These are phyloP conservation scores for Candoia aspera DNA, from an alignment of 2,113 vertebrate genomes.

Conservation along the genomic window DNA sequence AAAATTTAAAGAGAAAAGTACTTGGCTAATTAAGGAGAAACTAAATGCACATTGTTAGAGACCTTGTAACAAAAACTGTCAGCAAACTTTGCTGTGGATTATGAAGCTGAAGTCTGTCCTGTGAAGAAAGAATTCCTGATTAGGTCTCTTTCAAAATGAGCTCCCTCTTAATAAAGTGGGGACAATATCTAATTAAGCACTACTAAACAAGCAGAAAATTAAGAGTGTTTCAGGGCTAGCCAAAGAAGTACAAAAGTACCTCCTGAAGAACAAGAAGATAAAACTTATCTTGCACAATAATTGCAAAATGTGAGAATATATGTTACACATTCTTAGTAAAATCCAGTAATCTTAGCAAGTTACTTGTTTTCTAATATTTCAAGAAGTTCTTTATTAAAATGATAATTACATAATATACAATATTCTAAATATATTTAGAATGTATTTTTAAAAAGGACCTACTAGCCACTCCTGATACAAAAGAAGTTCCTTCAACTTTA, in stretches of 20 bases:
- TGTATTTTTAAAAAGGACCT: background rate
- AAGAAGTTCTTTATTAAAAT: background rate
- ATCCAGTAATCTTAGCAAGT: background rate
- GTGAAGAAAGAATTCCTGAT: background rate
- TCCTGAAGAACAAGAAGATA: background rate
- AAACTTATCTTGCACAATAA: background rate
- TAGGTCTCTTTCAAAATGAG: background rate
- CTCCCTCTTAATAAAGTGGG: background rate
- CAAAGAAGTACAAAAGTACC: background rate
- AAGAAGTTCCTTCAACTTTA: background rate
- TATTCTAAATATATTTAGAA: no score
- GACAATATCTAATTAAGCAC: background rate
- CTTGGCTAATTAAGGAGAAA: no score
- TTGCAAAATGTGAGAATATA: background rate
- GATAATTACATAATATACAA: background rate
- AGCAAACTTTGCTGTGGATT: no score
- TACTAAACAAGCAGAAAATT: background rate
- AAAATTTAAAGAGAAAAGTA: no score
- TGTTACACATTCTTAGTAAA: background rate
- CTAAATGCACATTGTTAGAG: no score
- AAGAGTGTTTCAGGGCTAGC: background rate
- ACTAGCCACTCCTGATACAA: background rate
- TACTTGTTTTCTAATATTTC: background rate
- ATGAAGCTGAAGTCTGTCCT: no score
- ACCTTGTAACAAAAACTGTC: no score